Conservation (phyloP, 2,888 invertebrate species). For the Scrobipalpa costella region DNA sequence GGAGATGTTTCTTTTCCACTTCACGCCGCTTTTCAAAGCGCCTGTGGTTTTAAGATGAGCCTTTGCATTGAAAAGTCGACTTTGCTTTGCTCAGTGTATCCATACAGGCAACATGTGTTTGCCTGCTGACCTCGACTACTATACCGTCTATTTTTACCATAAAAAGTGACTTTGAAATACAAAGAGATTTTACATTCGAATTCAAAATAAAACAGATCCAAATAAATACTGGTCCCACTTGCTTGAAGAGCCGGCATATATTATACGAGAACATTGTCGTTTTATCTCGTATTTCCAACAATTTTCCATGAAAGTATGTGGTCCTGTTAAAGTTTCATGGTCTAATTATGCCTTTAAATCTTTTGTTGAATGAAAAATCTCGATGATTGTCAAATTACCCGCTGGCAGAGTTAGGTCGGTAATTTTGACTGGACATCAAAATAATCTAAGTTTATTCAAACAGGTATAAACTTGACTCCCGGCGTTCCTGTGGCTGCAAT, state of each 20-base stretch:
- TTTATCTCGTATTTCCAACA: too few species aligned
- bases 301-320: too few species aligned
- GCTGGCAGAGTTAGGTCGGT: background rate
- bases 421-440: background rate
- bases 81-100: conserved; percentile 6
- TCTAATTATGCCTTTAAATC: too few species aligned
- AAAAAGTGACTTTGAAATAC: background rate
- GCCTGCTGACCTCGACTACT: background rate
- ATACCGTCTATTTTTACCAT: background rate
- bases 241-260: too few species aligned
- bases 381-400: background rate
- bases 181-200: too few species aligned
- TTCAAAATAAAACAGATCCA: too few species aligned
- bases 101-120: background rate
- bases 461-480: conserved; percentile 2
- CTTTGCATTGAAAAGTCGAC: background rate
- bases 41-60: conserved; percentile 8
- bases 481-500: conserved; percentile 31
- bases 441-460: conserved; percentile 21
- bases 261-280: too few species aligned
- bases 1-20: background rate
- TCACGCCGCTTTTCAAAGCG: conserved; percentile 25
- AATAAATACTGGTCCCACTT: too few species aligned
- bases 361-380: too few species aligned
- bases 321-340: too few species aligned